Evolutionary conservation across 2,888 invertebrate species (phyloP), one percentile per base, ranked within the genome.

Genomic region (Yponomeuta plumbellus): DNA sequence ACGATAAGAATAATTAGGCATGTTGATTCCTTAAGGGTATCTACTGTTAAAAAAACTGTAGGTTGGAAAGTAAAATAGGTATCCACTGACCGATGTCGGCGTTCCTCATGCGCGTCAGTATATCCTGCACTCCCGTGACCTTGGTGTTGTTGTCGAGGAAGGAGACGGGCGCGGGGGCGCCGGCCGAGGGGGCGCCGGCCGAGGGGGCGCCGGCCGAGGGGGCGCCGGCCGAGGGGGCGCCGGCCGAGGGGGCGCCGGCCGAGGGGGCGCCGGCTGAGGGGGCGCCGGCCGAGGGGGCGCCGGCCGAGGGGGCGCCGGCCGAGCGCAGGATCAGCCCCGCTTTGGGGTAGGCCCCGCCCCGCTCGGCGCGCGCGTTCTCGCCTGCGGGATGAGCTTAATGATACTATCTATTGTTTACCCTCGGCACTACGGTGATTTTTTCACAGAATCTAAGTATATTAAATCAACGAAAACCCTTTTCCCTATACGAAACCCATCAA

Each of bases 51-150:
- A n/a, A n/a, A n/a, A n/a, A n/a, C n/a, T n/a, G n/a, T n/a, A n/a
- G n/a, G n/a, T n/a, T 52, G 52, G 52, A 4, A 52, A 2, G 17
- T 52, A 8, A 26, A 26, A 26, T 52, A 52, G n/a, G 2, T 11
- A 11, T 22, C 61, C 5, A 66, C 81, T 80, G 71, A 94, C 94
- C 94, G 72, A 94, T 92, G 75, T 94, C 94, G 72, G 95, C 94
- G 76, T 95, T 95, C 79, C 94, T 94, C 96, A 96, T 96, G 72
- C 96, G 92, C 6, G 93, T 92, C 66, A 96, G 88, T 20, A 96
- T 95, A 78, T 96, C 96, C 77, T 95, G 93, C 1, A 96, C 94
- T 4, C 94, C 94, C 5, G 94, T 93, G 66, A 96, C 95, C 76
- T 94, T 94, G 20, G 93, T 92, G 73, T 90, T 93, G 83, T 94